Evolutionary conservation across 1,140 invertebrate genomes (phyloP).

Genomic region (Cyphomyrmex costatus): DNA sequence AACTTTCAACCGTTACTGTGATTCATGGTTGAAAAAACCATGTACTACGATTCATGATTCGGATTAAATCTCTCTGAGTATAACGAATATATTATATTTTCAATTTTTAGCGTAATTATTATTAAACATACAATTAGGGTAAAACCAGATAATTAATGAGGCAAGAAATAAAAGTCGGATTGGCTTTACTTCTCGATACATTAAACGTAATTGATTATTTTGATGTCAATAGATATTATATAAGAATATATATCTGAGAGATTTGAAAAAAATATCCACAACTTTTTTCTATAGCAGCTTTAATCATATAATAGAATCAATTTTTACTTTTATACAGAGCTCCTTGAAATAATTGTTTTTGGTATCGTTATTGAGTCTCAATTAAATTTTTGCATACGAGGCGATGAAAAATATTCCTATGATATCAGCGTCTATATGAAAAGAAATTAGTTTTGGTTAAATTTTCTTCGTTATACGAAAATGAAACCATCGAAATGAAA

Average conservation of each 20-base stretch:
- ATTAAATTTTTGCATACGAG: background rate
- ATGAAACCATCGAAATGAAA: background rate
- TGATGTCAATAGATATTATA: background rate
- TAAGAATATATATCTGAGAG: background rate
- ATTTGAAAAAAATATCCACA: background rate
- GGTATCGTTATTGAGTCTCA: background rate
- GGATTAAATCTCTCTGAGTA: no score
- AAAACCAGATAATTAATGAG: background rate
- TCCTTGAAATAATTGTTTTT: background rate
- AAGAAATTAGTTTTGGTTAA: background rate
- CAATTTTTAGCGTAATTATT: background rate
- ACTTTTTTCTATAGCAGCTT: background rate
- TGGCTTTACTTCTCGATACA: background rate
- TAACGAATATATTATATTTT: background rate
- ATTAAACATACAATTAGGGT: background rate
- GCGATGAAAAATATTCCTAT: background rate
- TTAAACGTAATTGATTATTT: background rate
- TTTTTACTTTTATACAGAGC: background rate
- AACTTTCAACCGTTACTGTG: background rate
- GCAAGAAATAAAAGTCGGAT: background rate
- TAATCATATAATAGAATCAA: background rate
- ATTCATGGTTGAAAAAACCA: no score
- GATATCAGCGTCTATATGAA: background rate
- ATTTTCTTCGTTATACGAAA: background rate
- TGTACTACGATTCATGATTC: background rate